Base-by-base conservation (phyloP, 2,797 vertebrate species). In the Tauraco hartlaubi region DNA sequence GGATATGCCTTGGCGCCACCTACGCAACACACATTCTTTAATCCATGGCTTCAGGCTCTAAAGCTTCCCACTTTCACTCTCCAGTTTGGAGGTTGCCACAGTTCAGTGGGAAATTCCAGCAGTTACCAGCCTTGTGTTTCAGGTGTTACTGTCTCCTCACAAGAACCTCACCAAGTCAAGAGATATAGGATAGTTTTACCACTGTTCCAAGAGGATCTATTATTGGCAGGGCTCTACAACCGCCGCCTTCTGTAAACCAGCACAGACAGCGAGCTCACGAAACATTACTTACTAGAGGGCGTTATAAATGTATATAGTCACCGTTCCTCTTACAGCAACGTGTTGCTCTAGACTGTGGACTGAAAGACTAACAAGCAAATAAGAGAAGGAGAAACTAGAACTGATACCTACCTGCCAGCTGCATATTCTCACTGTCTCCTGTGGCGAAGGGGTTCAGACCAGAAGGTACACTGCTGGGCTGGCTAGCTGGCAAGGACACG, bases 331-430 rank as follows among this genome's bases (percentile, higher is more conserved):
- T 68, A 46, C 31, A 81, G 49, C 37, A 91, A 26, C 1, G 2
- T 3, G 15, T 18, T 58, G 39, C 39, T 41, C 39, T 41, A 41
- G 39, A 69, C 12, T 23, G 7, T 4, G 2, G n/a, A 55, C 46
- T 51, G n/a, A 61, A 82, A 85, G 56, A 23, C 15, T n/a, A 71
- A 77, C 15, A 55, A 41, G 16, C 6, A 91, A 77, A 18, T 15
- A 20, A 51, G 21, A 33, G 62, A 63, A 74, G 37, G 25, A 74
- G 41, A 95, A 54, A 41, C 29, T 84, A 63, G 35, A 56, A 21
- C 5, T 37, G 15, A 29, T 61, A 91, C 76, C 8, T 54, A 99
- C 99, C 99, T 98, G 99, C 59, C 46, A 98, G 91, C 1, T 98
- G 96, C 88, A 99, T 98, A 41, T 68, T 97, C 23, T 99, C 98